Conservation (phyloP, 2,113 vertebrate genomes). For the Strix aluco region DNA sequence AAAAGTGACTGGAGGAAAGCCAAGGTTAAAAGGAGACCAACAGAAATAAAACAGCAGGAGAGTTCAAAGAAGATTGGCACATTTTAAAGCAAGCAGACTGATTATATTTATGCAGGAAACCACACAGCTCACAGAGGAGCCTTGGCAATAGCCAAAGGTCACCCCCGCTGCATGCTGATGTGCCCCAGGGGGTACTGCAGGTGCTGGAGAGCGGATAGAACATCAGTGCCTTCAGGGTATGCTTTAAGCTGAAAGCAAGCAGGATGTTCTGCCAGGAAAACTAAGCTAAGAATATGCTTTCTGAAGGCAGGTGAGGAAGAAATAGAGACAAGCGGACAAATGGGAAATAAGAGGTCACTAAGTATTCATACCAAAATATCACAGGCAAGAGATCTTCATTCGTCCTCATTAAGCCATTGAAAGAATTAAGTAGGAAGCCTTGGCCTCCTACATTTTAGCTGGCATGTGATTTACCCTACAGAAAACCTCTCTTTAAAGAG, state of each 20-base stretch:
- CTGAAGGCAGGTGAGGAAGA: background rate
- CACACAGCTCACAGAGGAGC: background rate
- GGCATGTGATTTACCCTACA: background rate
- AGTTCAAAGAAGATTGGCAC: background rate
- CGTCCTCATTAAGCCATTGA: background rate
- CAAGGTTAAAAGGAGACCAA: slow-evolving; percentile 53
- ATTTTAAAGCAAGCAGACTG: background rate
- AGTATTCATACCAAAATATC: background rate
- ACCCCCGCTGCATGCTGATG: background rate
- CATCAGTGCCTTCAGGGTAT: background rate
- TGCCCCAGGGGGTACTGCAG: background rate
- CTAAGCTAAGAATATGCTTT: background rate
- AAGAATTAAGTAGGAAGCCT: background rate
- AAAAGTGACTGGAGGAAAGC: background rate
- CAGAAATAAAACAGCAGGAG: slow-evolving; percentile 20
- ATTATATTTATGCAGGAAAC: slow-evolving; percentile 1
- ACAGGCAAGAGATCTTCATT: background rate
- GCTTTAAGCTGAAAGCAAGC: background rate
- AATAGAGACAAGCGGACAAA: background rate
- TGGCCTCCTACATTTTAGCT: background rate
- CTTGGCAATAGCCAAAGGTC: slow-evolving; percentile 10
- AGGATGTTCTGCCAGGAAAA: slow-evolving; percentile 3
- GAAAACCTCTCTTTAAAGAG: background rate
- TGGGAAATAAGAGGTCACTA: background rate
- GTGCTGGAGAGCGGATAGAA: background rate